Base-by-base conservation (phyloP, 2,888 invertebrate genomes). In the Lasius fuliginosus region DNA sequence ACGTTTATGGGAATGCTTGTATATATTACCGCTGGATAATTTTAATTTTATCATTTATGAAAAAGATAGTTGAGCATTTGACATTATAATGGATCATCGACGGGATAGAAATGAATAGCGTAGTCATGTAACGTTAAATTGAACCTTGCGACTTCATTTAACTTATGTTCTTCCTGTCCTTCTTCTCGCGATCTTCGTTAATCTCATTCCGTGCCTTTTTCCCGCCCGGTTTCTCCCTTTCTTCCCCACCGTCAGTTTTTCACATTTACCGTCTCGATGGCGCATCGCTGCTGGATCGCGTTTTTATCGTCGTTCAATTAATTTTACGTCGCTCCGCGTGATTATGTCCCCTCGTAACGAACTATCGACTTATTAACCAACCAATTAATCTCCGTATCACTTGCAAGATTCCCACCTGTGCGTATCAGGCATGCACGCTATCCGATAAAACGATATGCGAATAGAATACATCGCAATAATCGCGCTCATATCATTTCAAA, bases 301-400 rank as follows among this genome's bases (percentile, higher is more conserved):
- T 79, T 79, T 81, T 71, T 71, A 60, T 60, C 60, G 46, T n/a
- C 42, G 71, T 81, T 73, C 71, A 46, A 79, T 79, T 79, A 79
- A 79, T 79, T 79, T 79, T 71, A 79, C 40, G 79, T 79, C 79
- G 79, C 79, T 46, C 18, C 67, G 67, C 71, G 71, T 46, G 46
- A 79, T 71, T 60, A 79, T 71, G 46, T 79, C 53, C 58, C 79
- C 58, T 46, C 58, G 60, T 60, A 79, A 71, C 71, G 46, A 71
- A 71, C 79, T 60, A 79, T 79, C 79, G 60, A 46, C 46, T 58
- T 60, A 79, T 81, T 81, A 71, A 46, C 60, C 79, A 15, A 33
- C 46, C 46, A 60, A 81, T 81, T 81, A 71, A 71, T 81, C 73
- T 71, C 73, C 46, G 27, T 81, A 71, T 73, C 60, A 46, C 58